phyloP scores from a whole-genome alignment of 2,888 invertebrate species.

The Boloria euphrosyne region DNA sequence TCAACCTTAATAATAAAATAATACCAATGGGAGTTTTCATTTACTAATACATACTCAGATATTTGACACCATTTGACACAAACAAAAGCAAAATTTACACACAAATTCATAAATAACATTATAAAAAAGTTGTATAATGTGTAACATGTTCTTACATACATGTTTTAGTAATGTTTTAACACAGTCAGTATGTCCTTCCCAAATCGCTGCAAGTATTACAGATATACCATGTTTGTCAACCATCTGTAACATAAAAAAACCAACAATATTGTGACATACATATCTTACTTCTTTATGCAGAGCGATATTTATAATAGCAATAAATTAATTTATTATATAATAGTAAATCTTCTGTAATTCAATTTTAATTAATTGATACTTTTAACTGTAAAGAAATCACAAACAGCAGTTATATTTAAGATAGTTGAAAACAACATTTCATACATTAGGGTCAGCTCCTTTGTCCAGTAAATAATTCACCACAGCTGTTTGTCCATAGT shows the following conservation, averaged over 20 bases:
- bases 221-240: slow-evolving; percentile 97
- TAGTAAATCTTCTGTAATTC: no score
- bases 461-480: slow-evolving; percentile 92
- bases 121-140: no score
- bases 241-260: slow-evolving; percentile 83
- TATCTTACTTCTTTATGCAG: not conserved
- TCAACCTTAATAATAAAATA: no score
- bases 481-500: slow-evolving; percentile 96
- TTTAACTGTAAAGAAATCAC: not conserved
- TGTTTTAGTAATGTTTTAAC: slow-evolving; percentile 93
- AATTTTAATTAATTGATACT: not conserved
- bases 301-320: no score
- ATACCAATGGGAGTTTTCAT: no score
- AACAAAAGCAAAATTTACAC: no score
- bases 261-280: not conserved
- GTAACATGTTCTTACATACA: slow-evolving; percentile 77
- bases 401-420: not conserved
- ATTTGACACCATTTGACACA: no score
- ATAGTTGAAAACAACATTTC: slow-evolving; percentile 35
- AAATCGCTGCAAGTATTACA: slow-evolving; percentile 96
- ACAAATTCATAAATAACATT: no score
- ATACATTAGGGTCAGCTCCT: slow-evolving; percentile 96
- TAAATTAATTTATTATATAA: no score
- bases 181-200: slow-evolving; percentile 97
- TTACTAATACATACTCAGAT: no score